phyloP scores from a whole-genome alignment of 2,113 vertebrate species.

The Mirounga angustirostris region DNA sequence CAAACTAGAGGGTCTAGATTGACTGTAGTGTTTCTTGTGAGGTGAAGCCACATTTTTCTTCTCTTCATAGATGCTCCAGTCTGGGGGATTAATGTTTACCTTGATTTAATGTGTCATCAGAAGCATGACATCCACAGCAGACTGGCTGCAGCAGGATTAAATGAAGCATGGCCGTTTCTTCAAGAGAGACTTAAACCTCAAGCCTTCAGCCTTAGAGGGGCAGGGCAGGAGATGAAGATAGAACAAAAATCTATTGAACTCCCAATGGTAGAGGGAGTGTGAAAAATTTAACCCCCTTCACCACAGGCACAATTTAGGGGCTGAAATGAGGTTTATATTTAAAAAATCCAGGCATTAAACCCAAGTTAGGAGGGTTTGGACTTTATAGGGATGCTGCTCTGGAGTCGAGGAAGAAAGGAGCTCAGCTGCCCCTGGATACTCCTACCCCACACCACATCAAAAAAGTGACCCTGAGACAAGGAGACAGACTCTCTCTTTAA shows the following conservation, averaged over 20 bases:
- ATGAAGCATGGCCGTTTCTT: constrained; percentile 86
- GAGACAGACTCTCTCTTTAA: constrained; percentile 67
- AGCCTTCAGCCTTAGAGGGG: constrained; percentile 79
- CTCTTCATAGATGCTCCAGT: constrained; percentile 73
- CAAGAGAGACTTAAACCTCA: constrained; percentile 85
- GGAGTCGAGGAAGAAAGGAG: background rate
- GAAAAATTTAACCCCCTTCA: constrained; percentile 80
- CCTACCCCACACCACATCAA: background rate
- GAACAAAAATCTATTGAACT: constrained; percentile 82
- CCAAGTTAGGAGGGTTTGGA: background rate
- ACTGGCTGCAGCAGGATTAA: constrained; percentile 80
- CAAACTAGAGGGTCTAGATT: background rate
- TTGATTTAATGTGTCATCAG: constrained; percentile 90
- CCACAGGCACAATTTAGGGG: constrained; percentile 55
- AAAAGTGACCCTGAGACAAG: constrained; percentile 65
- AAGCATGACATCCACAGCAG: constrained; percentile 80
- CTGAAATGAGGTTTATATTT: constrained; percentile 64
- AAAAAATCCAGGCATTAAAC: constrained; percentile 11
- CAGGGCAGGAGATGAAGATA: constrained; percentile 69
- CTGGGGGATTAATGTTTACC: constrained; percentile 84
- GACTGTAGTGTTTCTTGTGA: constrained; percentile 19
- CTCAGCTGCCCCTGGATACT: background rate
- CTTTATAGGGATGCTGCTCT: background rate
- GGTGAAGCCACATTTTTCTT: constrained; percentile 73
- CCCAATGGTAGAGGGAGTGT: constrained; percentile 66